These are phyloP conservation scores for Chunga burmeisteri DNA, from an alignment of 2,113 vertebrate species.

Conservation along the genomic window DNA sequence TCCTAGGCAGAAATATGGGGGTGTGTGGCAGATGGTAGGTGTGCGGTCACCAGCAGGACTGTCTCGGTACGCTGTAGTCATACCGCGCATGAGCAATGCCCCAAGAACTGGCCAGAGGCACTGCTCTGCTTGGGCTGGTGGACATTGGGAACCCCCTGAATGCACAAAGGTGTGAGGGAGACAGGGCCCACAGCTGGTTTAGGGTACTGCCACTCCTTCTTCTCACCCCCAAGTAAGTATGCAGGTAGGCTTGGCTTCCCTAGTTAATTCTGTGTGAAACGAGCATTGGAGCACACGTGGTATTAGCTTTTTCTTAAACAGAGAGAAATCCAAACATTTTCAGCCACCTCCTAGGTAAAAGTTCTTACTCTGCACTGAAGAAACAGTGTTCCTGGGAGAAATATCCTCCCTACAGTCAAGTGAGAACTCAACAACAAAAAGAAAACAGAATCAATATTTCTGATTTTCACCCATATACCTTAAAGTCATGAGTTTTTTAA, in stretches of 20 bases:
- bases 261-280: not conserved
- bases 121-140: not conserved
- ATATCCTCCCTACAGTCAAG: not conserved
- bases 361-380: not conserved
- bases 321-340: not conserved
- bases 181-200: not conserved
- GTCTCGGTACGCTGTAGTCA: not conserved
- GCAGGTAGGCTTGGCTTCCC: not conserved
- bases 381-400: not conserved
- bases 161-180: not conserved
- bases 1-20: not conserved
- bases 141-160: not conserved
- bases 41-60: not conserved
- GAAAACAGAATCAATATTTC: not conserved
- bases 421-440: not conserved
- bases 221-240: not conserved
- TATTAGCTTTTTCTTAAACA: not conserved
- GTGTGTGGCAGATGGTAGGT: not conserved
- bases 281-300: fast-evolving
- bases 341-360: not conserved
- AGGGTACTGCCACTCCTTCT: not conserved
- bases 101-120: not conserved
- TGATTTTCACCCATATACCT: not conserved
- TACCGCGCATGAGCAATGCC: not conserved
- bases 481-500: not conserved